Evolutionary conservation across 2,888 invertebrate species (phyloP).

Genomic region (Sclerodermus sp.): DNA sequence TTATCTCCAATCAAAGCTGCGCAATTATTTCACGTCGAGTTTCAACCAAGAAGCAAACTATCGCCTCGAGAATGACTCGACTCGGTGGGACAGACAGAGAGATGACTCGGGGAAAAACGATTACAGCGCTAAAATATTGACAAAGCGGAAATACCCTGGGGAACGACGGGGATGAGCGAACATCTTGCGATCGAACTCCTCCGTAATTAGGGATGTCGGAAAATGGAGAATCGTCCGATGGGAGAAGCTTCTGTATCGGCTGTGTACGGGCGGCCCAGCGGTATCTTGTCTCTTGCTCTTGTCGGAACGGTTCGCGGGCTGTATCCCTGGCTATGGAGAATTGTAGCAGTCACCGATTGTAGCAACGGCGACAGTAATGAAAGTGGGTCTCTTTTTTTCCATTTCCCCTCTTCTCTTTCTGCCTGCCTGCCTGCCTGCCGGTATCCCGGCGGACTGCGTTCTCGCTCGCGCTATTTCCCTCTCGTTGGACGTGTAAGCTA

Average conservation of each 20-base stretch:
- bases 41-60: slow-evolving; percentile 5
- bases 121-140: not conserved
- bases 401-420: not conserved
- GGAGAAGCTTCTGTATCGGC: too few species aligned
- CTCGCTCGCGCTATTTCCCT: slow-evolving; percentile 3
- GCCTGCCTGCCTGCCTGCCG: slow-evolving; percentile 8
- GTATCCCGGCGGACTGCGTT: slow-evolving; percentile 1
- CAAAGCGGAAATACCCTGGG: slow-evolving; percentile 18
- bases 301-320: too few species aligned
- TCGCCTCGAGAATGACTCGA: slow-evolving; percentile 1
- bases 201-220: too few species aligned
- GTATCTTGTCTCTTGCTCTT: too few species aligned
- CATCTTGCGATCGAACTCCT: too few species aligned
- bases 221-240: too few species aligned
- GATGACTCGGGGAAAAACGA: slow-evolving; percentile 1
- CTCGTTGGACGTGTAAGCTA: slow-evolving; percentile 15
- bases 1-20: slow-evolving; percentile 11
- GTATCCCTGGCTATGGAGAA: too few species aligned
- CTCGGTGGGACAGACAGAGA: not conserved
- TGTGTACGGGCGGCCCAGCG: too few species aligned
- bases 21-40: slow-evolving; percentile 18
- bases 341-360: slow-evolving; percentile 9
- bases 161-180: slow-evolving; percentile 4
- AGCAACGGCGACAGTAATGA: slow-evolving; percentile 12
- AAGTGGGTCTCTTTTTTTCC: slow-evolving; percentile 13